Evolutionary conservation across 2,113 vertebrate species (phyloP).

Genomic region (Laticauda laticaudata): DNA sequence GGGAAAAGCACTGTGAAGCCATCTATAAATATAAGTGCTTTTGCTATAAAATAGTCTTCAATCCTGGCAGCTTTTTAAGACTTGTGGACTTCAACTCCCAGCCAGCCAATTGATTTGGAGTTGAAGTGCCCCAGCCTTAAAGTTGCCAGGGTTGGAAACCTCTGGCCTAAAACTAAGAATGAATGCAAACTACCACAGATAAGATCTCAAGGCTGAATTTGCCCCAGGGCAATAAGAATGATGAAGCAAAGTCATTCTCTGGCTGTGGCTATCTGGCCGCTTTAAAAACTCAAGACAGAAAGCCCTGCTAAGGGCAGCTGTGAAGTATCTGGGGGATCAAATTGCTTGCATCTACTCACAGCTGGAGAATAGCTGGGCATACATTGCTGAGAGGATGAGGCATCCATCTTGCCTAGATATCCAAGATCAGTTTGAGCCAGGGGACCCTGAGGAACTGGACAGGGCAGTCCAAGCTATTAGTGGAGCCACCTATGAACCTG

Average conservation of each 20-base stretch:
- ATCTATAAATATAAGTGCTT: no score
- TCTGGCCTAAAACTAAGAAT: neutral
- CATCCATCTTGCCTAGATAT: neutral
- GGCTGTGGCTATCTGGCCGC: neutral
- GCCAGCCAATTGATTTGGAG: neutral
- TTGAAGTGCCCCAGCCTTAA: neutral
- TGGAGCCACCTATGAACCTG: neutral
- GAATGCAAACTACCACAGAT: neutral
- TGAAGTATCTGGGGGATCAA: neutral
- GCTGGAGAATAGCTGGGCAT: neutral
- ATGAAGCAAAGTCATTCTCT: neutral
- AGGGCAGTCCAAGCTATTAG: neutral
- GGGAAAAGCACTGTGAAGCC: no score
- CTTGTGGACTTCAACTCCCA: neutral
- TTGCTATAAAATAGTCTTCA: neutral
- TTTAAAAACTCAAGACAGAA: neutral
- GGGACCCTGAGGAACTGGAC: neutral
- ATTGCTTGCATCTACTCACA: neutral
- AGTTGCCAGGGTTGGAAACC: neutral
- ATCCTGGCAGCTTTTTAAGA: neutral
- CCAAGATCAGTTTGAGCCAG: neutral
- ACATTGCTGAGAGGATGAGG: neutral
- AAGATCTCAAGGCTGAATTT: neutral
- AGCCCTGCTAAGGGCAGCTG: neutral
- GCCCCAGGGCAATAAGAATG: neutral